Evolutionary conservation across 2,113 vertebrate genomes (phyloP), one percentile per base, ranked within the genome.

Genomic region (Rattus rattus): DNA sequence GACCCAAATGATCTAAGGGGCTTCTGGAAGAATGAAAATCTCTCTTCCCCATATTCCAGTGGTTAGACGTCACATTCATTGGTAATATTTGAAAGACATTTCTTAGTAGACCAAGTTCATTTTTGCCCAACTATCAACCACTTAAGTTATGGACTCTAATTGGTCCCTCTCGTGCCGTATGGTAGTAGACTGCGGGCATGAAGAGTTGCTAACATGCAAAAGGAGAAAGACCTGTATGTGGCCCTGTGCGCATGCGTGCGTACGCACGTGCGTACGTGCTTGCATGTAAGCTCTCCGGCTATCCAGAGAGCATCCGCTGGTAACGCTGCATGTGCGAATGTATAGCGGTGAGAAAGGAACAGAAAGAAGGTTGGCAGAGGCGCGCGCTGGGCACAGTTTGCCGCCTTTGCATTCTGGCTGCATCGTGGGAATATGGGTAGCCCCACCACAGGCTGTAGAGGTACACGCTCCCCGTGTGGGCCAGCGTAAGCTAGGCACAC

Each of bases 21-120:
- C 49, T 43, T 69, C 22, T 89, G 43, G 47, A 91, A 91, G 63
- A 56, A 4, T 94, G 43, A 85, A 87, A 80, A 49, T 70, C 36
- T 7, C 8, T 92, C 70, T 88, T 94, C 1, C 61, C 5, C 76
- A 12, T 76, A 56, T 91, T 94, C 70, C 94, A 52, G 70, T n/a
- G 13, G 52, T 72, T 93, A 92, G 26, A 88, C 56, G 47, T 88
- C 95, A 81, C 10, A 22, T 89, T 75, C 26, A 69, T 90, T 86
- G 79, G 85, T 49, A 49, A 86, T 79, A 54, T 93, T 94, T 95
- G 63, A 77, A 91, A 89, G 24, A 43, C 36, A 11, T 65, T 88
- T 67, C 84, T 70, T 84, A n/a, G 63, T 85, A 90, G 43, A 54
- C 7, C 20, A 63, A 56, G 20, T 24, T 80, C 56, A 49, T 47